Evolutionary conservation across 2,888 invertebrate genomes (phyloP), one percentile per base, ranked within the genome.

Genomic region (Mechanitis messenoides): DNA sequence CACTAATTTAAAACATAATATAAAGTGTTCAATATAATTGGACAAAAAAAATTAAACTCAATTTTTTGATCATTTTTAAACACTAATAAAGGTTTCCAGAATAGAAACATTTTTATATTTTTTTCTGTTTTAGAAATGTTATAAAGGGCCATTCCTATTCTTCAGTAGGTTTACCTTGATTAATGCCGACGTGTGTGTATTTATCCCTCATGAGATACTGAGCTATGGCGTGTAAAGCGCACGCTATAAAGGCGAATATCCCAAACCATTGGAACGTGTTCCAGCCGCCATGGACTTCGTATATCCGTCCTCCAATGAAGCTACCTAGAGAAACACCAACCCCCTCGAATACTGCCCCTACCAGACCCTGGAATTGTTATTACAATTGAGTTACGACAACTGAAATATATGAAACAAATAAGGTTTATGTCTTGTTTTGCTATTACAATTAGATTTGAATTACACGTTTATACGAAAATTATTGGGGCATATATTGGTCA

Each of bases 341-440:
- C 20, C 97, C 97, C 87, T 97, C 97, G 77, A 96, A 97, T 55
- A 96, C 90, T 3, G 95, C 96, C 12, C 97, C 96, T 42, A 96
- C 94, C 53, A 97, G 84, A 59, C 97, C 97, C 93, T 95, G 83
- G 45, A 87, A 87, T 31, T 33, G 38, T 20, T 2, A 35, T 2
- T 35, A 20, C 20, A 20, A 20, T 20, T 3, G 42, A 9, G 11
- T 42, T 42, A 11, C 42, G 9, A 42, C 42, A 42, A 11, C 20
- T 35, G 35, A 42, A 42, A 42, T 42, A 3, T 3, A 20, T 20
- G 20, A 20, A 20, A 20, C 20, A 20, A 42, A 42, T 42, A 42
- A 9, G 42, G 42, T 42, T 42, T 1, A 20, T 20, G 20, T 20
- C 20, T 20, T 20, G 20, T 20, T 20, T 20, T 20, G 20, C 20